Conservation (phyloP, 2,888 invertebrate genomes). For the Rhodophaea formosa region DNA sequence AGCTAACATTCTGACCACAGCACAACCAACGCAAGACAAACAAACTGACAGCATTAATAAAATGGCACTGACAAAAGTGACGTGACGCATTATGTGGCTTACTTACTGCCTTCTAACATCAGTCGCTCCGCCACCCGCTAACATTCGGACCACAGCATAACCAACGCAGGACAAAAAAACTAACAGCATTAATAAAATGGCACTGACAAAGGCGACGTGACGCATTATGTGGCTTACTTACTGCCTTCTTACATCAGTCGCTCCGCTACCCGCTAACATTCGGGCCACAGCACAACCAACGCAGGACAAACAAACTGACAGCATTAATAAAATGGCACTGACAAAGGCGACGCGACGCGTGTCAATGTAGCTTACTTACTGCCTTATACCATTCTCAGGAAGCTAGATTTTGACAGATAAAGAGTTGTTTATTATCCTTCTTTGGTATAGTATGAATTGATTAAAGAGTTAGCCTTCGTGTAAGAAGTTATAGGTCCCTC, state of each 20-base stretch:
- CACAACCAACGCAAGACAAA: constrained; percentile 41
- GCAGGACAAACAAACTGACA: constrained; percentile 46
- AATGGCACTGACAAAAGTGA: constrained; percentile 35
- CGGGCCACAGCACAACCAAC: constrained; percentile 35
- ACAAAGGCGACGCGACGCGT: constrained; percentile 33
- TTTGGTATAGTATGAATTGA: background rate
- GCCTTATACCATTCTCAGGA: constrained; percentile 5
- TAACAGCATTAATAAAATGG: too few species aligned
- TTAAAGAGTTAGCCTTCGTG: background rate
- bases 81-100: too few species aligned
- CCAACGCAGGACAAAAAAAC: constrained; percentile 37
- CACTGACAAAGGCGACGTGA: constrained; percentile 34
- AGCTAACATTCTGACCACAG: constrained; percentile 30
- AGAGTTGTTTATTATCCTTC: background rate
- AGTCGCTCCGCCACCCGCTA: constrained; percentile 23
- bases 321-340: constrained; percentile 50
- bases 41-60: constrained; percentile 20
- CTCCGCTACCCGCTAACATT: constrained; percentile 25
- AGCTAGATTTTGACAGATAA: background rate
- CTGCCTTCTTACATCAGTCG: background rate
- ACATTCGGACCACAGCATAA: constrained; percentile 32
- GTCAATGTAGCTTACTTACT: constrained; percentile 15
- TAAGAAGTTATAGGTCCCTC: too few species aligned
- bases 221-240: too few species aligned
- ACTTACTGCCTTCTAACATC: too few species aligned